Conservation (phyloP, 2,113 vertebrate species). For the Gavialis gangeticus region DNA sequence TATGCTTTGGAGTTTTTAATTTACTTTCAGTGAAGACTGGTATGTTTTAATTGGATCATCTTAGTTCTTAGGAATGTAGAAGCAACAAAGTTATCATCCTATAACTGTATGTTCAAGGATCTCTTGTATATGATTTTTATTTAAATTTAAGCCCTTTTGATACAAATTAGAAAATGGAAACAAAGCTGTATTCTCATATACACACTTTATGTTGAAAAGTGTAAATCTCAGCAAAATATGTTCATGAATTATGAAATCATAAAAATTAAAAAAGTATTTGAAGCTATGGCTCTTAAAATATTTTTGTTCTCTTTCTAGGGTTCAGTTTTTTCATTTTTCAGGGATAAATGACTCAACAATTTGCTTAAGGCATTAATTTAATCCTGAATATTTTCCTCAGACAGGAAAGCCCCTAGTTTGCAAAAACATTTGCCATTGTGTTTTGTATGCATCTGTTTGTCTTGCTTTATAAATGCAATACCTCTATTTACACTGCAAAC, state of each 20-base stretch:
- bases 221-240: neutral
- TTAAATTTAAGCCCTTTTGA: constrained; percentile 46
- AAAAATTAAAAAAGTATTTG: neutral
- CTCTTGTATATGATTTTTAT: constrained; percentile 30
- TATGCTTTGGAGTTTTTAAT: constrained; percentile 20
- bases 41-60: constrained; percentile 59
- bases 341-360: neutral
- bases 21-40: neutral
- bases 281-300: neutral
- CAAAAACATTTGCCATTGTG: neutral
- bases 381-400: neutral
- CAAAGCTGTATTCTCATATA: neutral
- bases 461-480: neutral
- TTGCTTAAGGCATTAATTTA: neutral
- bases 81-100: neutral
- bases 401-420: neutral
- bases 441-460: neutral
- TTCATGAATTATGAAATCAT: neutral
- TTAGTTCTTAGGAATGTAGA: neutral
- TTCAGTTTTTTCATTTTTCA: neutral
- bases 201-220: neutral
- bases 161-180: constrained; percentile 28
- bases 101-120: constrained; percentile 13
- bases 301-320: neutral
- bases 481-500: neutral